Evolutionary conservation across 2,888 invertebrate genomes (phyloP).

Genomic region (Zygogramma bicolorata): DNA sequence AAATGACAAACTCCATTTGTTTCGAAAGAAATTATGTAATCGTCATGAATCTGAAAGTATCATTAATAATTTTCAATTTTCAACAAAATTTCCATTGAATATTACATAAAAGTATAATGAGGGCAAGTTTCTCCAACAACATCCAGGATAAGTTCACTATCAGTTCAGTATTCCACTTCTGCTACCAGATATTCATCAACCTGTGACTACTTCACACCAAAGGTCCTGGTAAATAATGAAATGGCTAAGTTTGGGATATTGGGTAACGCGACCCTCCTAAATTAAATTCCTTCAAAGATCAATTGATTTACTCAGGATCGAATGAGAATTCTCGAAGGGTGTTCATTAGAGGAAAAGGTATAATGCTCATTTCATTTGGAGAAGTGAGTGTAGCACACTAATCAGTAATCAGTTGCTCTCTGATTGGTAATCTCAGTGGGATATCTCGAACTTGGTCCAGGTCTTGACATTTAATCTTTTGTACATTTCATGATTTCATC

Average conservation of each 20-base stretch:
- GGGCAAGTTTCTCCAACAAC: background rate
- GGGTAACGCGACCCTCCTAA: constrained; percentile 24
- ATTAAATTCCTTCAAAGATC: constrained; percentile 33
- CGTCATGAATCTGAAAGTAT: too few species aligned
- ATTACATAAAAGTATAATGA: too few species aligned
- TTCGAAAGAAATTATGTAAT: too few species aligned
- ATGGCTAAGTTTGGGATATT: constrained; percentile 4
- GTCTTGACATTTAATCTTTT: too few species aligned
- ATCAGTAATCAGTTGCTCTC: background rate
- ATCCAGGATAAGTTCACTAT: background rate
- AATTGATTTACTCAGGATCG: constrained; percentile 21
- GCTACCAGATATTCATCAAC: background rate
- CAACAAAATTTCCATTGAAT: too few species aligned
- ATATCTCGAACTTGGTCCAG: background rate
- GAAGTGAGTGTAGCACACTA: background rate
- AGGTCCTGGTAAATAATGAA: constrained; percentile 1
- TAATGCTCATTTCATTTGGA: background rate
- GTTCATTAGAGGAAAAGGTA: background rate
- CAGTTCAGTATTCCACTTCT: background rate
- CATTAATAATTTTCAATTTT: too few species aligned
- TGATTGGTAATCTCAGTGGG: background rate
- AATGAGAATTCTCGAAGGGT: background rate
- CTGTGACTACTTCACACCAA: background rate
- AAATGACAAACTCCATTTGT: too few species aligned
- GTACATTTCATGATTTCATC: too few species aligned